Conservation (phyloP, 1,140 invertebrate species). For the Parasteatoda tepidariorum region DNA sequence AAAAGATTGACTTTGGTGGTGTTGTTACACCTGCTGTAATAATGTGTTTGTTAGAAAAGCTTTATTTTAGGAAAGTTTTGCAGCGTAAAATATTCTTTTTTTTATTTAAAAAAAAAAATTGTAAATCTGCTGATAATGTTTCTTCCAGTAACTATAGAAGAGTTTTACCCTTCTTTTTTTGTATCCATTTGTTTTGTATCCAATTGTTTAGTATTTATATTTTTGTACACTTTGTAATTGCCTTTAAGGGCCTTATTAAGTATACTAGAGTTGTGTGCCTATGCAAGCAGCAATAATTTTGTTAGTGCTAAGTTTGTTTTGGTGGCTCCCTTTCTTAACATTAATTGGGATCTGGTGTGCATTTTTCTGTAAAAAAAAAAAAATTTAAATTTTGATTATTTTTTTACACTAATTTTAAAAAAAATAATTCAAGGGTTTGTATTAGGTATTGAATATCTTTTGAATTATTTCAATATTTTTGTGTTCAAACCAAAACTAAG, state of each 20-base stretch:
- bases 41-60: neutral
- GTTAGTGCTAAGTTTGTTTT: neutral
- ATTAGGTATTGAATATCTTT: too few relatives aligned
- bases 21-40: neutral
- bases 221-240: constrained; percentile 14
- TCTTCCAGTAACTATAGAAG: neutral
- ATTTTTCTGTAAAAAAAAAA: too few relatives aligned
- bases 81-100: neutral
- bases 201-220: constrained; percentile 2
- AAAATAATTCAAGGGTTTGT: too few relatives aligned
- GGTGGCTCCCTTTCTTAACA: neutral
- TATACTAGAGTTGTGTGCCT: neutral
- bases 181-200: neutral
- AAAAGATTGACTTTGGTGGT: neutral
- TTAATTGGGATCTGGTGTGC: too few relatives aligned
- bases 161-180: neutral
- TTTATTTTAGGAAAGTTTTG: neutral
- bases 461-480: too few relatives aligned
- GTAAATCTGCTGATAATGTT: neutral
- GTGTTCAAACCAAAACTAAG: too few relatives aligned
- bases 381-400: too few relatives aligned
- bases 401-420: too few relatives aligned
- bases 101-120: too few relatives aligned
- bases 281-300: neutral
- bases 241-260: neutral